These are phyloP conservation scores for Zoanthus solanderi DNA, from an alignment of 92 coral and sea anemone species.

Conservation along the genomic window DNA sequence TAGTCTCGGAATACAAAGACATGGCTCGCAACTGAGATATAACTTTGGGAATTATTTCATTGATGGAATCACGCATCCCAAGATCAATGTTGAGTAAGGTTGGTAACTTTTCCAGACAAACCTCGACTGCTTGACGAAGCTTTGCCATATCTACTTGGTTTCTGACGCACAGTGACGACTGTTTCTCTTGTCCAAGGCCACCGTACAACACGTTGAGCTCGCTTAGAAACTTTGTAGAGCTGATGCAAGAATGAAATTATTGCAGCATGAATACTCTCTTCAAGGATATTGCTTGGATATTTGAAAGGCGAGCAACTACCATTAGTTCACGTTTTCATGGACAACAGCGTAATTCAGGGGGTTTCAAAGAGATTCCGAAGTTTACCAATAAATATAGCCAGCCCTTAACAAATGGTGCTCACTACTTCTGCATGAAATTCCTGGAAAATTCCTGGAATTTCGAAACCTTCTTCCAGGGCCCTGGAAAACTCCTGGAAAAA, in stretches of 20 bases:
- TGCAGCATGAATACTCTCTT: not conserved
- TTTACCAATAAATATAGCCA: too few relatives aligned
- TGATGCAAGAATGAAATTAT: constrained; percentile 29
- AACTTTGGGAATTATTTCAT: constrained; percentile 81
- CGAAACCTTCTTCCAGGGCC: too few relatives aligned
- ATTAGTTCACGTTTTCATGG: too few relatives aligned
- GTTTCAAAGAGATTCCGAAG: too few relatives aligned
- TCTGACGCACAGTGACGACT: constrained; percentile 17
- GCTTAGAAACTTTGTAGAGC: constrained; percentile 77
- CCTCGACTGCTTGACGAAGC: constrained; percentile 88
- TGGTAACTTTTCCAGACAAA: constrained; percentile 90
- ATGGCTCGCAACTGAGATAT: constrained; percentile 94
- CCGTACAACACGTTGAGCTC: constrained; percentile 73
- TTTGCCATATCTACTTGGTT: constrained; percentile 66
- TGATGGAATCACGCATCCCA: constrained; percentile 61
- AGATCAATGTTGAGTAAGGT: constrained; percentile 83
- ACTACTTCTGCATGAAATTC: too few relatives aligned
- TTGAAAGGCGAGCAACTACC: not conserved
- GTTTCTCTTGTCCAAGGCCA: constrained; percentile 53
- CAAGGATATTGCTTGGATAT: too few relatives aligned
- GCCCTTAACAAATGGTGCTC: too few relatives aligned
- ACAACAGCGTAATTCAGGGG: too few relatives aligned
- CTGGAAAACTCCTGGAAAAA: too few relatives aligned
- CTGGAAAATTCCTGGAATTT: too few relatives aligned
- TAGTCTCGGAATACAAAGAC: constrained; percentile 86